A percentile compares a stretch with the other conserved stretches of the same genome.
These are phyloP conservation scores for Larimichthys crocea DNA, from an alignment of 2,113 vertebrate genomes.

Conservation along the genomic window DNA sequence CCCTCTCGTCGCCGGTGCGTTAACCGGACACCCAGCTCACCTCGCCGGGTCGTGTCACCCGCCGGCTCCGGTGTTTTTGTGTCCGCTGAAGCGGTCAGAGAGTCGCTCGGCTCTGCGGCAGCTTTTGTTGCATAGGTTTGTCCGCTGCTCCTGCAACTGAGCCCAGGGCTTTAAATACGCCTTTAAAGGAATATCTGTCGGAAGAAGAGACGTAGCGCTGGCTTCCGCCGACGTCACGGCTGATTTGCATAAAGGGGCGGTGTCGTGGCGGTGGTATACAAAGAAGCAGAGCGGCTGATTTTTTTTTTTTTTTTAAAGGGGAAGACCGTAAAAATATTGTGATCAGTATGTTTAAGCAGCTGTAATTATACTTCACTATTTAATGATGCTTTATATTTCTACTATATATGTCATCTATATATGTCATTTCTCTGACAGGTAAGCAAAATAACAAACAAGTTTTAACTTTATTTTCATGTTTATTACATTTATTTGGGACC, in stretches of 20 bases:
- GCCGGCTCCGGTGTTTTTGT: constrained; percentile 44
- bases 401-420: background rate
- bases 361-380: background rate
- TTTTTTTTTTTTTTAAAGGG: constrained; percentile 27
- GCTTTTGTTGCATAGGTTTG: constrained; percentile 61
- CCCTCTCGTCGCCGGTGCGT: background rate
- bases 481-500: no score
- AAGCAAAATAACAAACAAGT: no score
- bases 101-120: constrained; percentile 50
- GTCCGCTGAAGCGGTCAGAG: constrained; percentile 46
- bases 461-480: no score
- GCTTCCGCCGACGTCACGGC: constrained; percentile 67
- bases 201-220: constrained; percentile 58
- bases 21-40: constrained; percentile 51
- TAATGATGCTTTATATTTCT: background rate
- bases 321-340: background rate
- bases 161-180: constrained; percentile 74
- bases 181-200: constrained; percentile 79
- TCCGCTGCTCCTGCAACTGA: constrained; percentile 55
- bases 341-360: background rate
- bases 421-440: background rate
- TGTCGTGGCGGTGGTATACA: background rate
- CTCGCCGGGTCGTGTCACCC: constrained; percentile 68
- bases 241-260: constrained; percentile 71
- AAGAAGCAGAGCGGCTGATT: background rate